Evolutionary conservation across 1,140 invertebrate genomes (phyloP).

Genomic region (Lethocerus indicus): DNA sequence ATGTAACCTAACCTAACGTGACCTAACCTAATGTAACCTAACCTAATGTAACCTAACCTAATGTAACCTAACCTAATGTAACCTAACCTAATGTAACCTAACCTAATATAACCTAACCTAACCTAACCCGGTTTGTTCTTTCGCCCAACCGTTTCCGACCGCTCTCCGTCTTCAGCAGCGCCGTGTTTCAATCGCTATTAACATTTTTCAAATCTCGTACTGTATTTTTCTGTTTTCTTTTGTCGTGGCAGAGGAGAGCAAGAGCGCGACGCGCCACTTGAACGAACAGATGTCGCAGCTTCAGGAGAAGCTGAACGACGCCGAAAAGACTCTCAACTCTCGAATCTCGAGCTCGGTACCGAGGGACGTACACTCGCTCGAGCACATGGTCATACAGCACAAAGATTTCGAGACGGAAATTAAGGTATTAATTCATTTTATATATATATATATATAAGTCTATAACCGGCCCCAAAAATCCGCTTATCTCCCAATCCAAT

Average conservation of each 20-base stretch:
- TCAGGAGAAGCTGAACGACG: conserved; percentile 63
- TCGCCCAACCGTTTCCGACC: no score
- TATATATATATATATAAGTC: not conserved
- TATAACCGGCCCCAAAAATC: no score
- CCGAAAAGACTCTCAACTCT: conserved; percentile 64
- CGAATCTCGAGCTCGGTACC: conserved; percentile 64
- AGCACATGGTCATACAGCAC: conserved; percentile 74
- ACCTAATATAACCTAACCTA: no score
- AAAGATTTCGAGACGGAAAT: conserved; percentile 68
- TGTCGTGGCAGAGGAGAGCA: conserved; percentile 54
- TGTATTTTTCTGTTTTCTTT: conserved; percentile 3
- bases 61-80: no score
- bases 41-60: no score
- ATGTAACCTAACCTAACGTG: no score
- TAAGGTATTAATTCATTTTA: conserved; percentile 19
- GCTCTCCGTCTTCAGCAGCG: no score
- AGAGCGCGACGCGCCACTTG: conserved; percentile 58
- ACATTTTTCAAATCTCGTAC: no score
- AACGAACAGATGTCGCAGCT: conserved; percentile 68
- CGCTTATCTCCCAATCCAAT: not conserved
- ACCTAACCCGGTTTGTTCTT: no score
- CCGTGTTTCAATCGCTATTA: no score
- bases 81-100: no score
- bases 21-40: no score
- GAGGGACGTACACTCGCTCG: conserved; percentile 65